Conservation (phyloP, 2,888 invertebrate species). For the Nesidiocoris tenuis region DNA sequence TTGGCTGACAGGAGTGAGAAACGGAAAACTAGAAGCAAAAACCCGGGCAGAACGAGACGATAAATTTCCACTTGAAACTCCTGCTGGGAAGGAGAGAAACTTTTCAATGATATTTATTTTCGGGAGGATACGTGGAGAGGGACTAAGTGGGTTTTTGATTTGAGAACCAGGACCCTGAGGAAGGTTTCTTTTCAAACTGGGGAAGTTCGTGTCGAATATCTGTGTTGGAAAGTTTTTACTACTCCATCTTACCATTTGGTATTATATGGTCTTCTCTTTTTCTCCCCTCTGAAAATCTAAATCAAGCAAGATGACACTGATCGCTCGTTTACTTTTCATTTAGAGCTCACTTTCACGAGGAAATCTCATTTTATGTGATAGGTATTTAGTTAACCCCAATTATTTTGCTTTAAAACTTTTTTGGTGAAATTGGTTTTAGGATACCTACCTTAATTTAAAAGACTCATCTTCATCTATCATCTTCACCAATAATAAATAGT, state of each 20-base stretch:
- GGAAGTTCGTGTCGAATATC: neutral
- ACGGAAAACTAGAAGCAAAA: neutral
- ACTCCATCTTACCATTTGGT: neutral
- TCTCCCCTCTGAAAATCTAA: too few species aligned
- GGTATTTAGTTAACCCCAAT: too few species aligned
- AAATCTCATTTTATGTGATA: too few species aligned
- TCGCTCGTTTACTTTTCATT: too few species aligned
- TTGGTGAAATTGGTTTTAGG: too few species aligned
- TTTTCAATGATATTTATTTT: slow-evolving; percentile 32
- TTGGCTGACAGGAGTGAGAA: neutral
- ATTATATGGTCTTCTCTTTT: too few species aligned
- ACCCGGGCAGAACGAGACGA: neutral
- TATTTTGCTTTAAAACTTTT: too few species aligned
- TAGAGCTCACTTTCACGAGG: too few species aligned
- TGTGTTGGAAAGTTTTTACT: neutral
- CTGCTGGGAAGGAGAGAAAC: slow-evolving; percentile 1
- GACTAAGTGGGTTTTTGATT: slow-evolving; percentile 21
- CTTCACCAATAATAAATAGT: too few species aligned
- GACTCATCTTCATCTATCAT: too few species aligned
- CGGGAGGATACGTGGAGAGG: neutral
- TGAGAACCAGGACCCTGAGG: slow-evolving; percentile 2
- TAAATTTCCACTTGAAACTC: neutral
- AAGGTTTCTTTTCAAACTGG: neutral
- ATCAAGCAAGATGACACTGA: too few species aligned
- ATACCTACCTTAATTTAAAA: too few species aligned